Evolutionary conservation across 2,888 invertebrate genomes (phyloP).

Genomic region (Piscicola geometra): DNA sequence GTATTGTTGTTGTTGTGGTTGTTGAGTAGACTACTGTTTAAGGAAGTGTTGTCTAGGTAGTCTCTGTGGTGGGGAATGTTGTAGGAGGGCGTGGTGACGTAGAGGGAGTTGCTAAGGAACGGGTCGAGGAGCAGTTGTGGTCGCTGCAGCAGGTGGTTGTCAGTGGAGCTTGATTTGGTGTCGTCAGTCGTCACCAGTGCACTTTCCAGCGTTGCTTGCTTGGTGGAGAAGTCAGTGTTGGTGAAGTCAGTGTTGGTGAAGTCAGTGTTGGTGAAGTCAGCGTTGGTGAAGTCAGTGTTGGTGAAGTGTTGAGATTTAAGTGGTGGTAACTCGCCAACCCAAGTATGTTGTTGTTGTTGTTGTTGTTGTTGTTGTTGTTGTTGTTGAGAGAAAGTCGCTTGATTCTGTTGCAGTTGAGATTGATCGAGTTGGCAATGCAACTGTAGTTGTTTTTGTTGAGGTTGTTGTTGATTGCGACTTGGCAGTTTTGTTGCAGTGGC

Average conservation of each 20-base stretch:
- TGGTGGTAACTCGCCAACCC: too few relatives aligned
- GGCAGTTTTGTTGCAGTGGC: constrained; percentile 43
- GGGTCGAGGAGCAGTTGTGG: background rate
- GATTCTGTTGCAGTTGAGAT: constrained; percentile 7
- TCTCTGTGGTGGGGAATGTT: background rate
- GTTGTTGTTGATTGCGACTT: background rate
- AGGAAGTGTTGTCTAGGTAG: background rate
- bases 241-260: background rate
- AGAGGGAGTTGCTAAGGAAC: background rate
- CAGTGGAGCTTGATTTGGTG: background rate
- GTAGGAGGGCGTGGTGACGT: background rate
- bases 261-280: background rate
- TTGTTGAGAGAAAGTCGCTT: background rate
- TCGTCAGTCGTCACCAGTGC: background rate
- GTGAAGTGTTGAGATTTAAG: background rate
- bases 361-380: background rate
- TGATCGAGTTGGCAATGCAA: constrained; percentile 6
- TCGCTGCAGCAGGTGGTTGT: background rate
- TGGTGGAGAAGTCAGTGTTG: background rate
- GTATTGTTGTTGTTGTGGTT: background rate
- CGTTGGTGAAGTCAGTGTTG: background rate
- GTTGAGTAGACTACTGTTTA: background rate
- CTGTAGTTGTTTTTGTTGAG: constrained; percentile 4
- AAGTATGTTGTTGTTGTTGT: background rate
- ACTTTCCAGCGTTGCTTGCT: background rate